phyloP scores from a whole-genome alignment of 23 tunicate genomes.

The Diplosoma virens region DNA sequence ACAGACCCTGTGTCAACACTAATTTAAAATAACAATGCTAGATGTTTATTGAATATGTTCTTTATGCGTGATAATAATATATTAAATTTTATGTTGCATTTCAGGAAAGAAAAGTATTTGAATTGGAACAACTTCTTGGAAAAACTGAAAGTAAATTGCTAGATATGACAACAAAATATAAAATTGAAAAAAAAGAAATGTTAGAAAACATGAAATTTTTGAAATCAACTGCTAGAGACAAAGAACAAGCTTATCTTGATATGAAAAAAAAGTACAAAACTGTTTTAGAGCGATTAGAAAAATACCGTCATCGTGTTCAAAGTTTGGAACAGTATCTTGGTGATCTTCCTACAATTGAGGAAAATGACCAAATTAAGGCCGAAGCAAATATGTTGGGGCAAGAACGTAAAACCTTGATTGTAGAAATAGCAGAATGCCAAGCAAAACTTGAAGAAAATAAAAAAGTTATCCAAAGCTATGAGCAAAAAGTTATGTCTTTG shows the following conservation, averaged over 20 bases:
- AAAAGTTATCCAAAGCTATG: slow-evolving; percentile 7
- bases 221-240: slow-evolving; percentile 6
- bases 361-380: slow-evolving; percentile 25
- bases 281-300: slow-evolving; percentile 37
- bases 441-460: slow-evolving; percentile 19
- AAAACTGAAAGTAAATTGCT: slow-evolving; percentile 56
- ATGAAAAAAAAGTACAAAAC: slow-evolving; percentile 41
- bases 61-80: too few species aligned
- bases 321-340: slow-evolving; percentile 64
- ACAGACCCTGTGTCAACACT: too few species aligned
- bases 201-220: slow-evolving; percentile 39
- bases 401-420: slow-evolving; percentile 31
- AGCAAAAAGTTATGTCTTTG: background rate
- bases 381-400: slow-evolving; percentile 21
- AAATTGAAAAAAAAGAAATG: slow-evolving; percentile 19
- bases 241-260: slow-evolving; percentile 43
- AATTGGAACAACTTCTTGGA: slow-evolving; percentile 60
- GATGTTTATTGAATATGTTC: too few species aligned
- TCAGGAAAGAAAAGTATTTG: slow-evolving; percentile 35
- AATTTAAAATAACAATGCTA: too few species aligned
- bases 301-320: slow-evolving; percentile 57
- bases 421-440: slow-evolving; percentile 23
- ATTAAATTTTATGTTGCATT: too few species aligned
- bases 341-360: slow-evolving; percentile 73
- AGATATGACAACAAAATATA: slow-evolving; percentile 14